Evolutionary conservation across 2,888 invertebrate species (phyloP).

Genomic region (Hypselothyrea guttata): DNA sequence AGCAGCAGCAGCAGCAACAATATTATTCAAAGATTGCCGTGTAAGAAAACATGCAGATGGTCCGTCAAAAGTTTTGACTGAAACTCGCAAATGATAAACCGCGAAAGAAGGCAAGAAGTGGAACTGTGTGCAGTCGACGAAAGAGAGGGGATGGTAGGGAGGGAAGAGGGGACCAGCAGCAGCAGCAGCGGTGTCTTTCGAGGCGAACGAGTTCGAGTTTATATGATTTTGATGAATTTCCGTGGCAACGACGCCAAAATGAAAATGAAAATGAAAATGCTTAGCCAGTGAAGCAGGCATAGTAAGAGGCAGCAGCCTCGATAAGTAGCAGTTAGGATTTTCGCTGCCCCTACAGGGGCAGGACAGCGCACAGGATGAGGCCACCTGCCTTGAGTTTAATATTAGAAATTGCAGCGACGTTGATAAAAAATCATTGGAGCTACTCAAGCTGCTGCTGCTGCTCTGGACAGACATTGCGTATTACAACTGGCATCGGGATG

Average conservation of each 20-base stretch:
- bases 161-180: too few species aligned
- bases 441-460: not conserved
- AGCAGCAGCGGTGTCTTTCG: conserved; percentile 41
- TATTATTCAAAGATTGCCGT: conserved; percentile 38
- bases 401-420: conserved; percentile 59
- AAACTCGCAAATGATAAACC: conserved; percentile 70
- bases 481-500: not conserved
- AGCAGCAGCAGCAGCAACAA: conserved; percentile 12
- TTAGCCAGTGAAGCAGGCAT: not conserved
- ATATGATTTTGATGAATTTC: conserved; percentile 77
- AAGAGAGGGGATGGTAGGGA: not conserved
- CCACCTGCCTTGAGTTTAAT: conserved; percentile 64
- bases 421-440: conserved; percentile 56
- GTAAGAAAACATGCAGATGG: conserved; percentile 72
- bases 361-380: conserved; percentile 2
- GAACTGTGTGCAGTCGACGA: not conserved
- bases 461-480: too few species aligned
- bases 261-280: conserved; percentile 55
- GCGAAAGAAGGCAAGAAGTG: conserved; percentile 26
- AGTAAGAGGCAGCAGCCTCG: conserved; percentile 38
- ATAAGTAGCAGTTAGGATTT: conserved; percentile 75
- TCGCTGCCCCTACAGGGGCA: conserved; percentile 54
- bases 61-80: conserved; percentile 65
- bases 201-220: conserved; percentile 74
- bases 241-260: conserved; percentile 77